A percentile compares a stretch with the other conserved stretches of the same genome.
Conservation (phyloP, 2,888 invertebrate genomes). For the Unio pictorum region DNA sequence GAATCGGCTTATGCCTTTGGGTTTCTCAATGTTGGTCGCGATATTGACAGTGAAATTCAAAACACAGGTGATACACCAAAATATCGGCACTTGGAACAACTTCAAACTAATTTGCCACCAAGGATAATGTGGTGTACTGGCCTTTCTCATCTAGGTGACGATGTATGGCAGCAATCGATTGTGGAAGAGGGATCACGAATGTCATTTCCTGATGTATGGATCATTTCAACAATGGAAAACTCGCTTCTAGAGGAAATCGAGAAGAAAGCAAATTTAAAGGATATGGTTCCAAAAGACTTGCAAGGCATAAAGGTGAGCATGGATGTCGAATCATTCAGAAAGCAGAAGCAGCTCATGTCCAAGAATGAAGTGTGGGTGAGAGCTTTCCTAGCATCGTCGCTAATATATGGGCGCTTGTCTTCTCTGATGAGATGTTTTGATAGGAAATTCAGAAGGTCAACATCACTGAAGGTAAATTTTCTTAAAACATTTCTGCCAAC, state of each 20-base stretch:
- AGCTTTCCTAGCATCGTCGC: constrained; percentile 14
- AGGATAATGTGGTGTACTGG: constrained; percentile 11
- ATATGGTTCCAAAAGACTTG: constrained; percentile 1
- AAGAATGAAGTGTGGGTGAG: constrained; percentile 5
- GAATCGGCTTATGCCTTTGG: constrained; percentile 20
- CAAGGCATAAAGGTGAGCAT: constrained; percentile 7
- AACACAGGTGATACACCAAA: neutral
- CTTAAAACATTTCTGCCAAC: too few species aligned
- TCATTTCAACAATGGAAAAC: neutral
- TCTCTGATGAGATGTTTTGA: neutral
- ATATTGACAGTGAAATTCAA: neutral
- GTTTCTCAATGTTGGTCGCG: neutral
- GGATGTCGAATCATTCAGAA: constrained; percentile 20
- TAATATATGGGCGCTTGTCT: constrained; percentile 8
- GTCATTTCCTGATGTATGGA: constrained; percentile 15
- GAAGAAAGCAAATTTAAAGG: neutral
- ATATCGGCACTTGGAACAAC: constrained; percentile 5
- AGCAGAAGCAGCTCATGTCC: constrained; percentile 2
- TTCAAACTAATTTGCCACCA: constrained; percentile 10
- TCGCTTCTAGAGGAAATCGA: constrained; percentile 1
- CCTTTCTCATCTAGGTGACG: constrained; percentile 13
- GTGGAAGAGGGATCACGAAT: neutral
- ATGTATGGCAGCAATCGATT: constrained; percentile 2
- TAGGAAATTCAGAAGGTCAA: constrained; percentile 3
- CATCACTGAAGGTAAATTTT: constrained; percentile 6